These are phyloP conservation scores for Lordiphosa andalusiaca DNA, from an alignment of 2,888 invertebrate species.

Conservation along the genomic window DNA sequence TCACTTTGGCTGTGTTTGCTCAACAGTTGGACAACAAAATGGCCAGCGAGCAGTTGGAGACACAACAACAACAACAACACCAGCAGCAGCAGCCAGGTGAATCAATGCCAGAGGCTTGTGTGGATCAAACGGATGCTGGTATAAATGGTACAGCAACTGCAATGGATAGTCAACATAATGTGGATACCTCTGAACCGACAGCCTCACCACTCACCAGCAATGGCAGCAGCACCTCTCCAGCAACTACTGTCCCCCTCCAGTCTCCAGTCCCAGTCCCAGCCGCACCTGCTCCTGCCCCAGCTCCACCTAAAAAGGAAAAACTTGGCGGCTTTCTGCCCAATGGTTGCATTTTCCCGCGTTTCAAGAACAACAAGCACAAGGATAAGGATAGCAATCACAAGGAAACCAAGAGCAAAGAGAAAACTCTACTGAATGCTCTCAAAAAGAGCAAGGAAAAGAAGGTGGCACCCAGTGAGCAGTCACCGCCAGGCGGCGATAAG, in stretches of 20 bases:
- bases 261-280: slow-evolving; percentile 27
- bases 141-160: slow-evolving; percentile 30
- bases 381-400: slow-evolving; percentile 75
- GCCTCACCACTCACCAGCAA: slow-evolving; percentile 30
- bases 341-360: slow-evolving; percentile 80
- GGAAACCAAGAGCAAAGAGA: slow-evolving; percentile 76
- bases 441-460: slow-evolving; percentile 79
- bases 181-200: slow-evolving; percentile 30
- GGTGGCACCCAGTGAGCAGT: slow-evolving; percentile 65
- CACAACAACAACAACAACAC: slow-evolving; percentile 20
- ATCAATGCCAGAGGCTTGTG: slow-evolving; percentile 37
- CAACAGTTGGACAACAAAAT: slow-evolving; percentile 71
- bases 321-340: slow-evolving; percentile 80
- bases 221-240: slow-evolving; percentile 29
- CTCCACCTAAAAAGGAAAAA: slow-evolving; percentile 78
- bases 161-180: slow-evolving; percentile 23
- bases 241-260: slow-evolving; percentile 7
- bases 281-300: slow-evolving; percentile 39
- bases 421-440: slow-evolving; percentile 78
- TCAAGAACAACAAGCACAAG: slow-evolving; percentile 79
- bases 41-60: slow-evolving; percentile 53
- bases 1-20: slow-evolving; percentile 64
- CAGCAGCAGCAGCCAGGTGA: slow-evolving; percentile 22
- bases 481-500: slow-evolving; percentile 36
- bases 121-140: slow-evolving; percentile 64